Conservation (phyloP, 2,888 invertebrate species). For the Prosapia bicincta region DNA sequence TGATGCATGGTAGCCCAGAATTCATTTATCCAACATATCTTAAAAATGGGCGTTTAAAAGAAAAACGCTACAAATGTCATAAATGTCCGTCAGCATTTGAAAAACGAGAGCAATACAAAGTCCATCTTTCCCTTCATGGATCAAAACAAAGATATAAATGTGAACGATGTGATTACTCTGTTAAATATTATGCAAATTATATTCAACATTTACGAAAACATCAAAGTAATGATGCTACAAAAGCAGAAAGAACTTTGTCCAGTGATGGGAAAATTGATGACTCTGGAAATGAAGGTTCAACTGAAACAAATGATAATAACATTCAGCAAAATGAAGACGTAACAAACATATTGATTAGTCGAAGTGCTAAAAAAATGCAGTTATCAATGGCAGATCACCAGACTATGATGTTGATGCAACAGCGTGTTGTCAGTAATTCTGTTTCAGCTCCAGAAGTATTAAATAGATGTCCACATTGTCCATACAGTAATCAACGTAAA, state of each 20-base stretch:
- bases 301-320: background rate
- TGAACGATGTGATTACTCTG: conserved; percentile 82
- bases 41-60: conserved; percentile 69
- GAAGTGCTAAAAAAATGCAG: conserved; percentile 51
- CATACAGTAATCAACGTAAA: conserved; percentile 69
- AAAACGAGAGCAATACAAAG: conserved; percentile 78
- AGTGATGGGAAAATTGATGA: conserved; percentile 15
- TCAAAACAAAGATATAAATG: conserved; percentile 80
- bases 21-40: conserved; percentile 71
- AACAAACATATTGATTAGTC: conserved; percentile 11
- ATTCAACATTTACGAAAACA: conserved; percentile 80
- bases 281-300: conserved; percentile 4
- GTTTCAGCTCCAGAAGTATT: conserved; percentile 57
- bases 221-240: conserved; percentile 54
- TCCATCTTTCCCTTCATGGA: conserved; percentile 78
- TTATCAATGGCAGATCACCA: conserved; percentile 61
- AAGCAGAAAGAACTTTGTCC: conserved; percentile 20
- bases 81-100: conserved; percentile 87
- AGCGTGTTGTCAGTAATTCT: conserved; percentile 48
- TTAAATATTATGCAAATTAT: conserved; percentile 80
- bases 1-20: conserved; percentile 71
- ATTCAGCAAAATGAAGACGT: conserved; percentile 8
- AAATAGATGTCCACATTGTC: conserved; percentile 72
- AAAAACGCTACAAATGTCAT: conserved; percentile 76
- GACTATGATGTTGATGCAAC: conserved; percentile 56